Base-by-base conservation (phyloP, 1,140 invertebrate genomes). In the Caenorhabditis elegans region DNA sequence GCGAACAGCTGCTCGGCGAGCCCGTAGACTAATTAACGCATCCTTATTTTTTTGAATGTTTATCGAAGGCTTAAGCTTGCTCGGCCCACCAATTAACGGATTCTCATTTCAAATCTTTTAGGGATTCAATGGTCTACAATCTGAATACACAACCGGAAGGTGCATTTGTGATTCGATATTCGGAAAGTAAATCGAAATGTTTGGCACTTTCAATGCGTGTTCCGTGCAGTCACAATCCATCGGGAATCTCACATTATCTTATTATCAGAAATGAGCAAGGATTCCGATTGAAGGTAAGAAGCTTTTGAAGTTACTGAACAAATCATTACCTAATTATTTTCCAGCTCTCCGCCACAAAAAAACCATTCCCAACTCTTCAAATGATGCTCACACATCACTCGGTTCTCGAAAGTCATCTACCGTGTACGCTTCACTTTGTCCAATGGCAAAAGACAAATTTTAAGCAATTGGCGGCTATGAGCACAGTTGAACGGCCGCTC, bases 371-470 rank as follows among this genome's bases (percentile, higher is more conserved):
- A n/a, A 79, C 36, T 17, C 76, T 82, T 47, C 81, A 82, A 60
- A 79, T 79, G 76, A 34, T 82, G 60, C 34, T 82, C 10, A 82
- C 81, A 36, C 76, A 82, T 51, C 76, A 82, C 36, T 78, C 76
- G 3, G 77, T 82, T 49, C 51, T 78, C 1, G 78, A 39, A n/a
- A 49, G 77, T 43, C 81, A 82, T 51, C 77, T 82, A 19, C 81
- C 81, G 15, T 51, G 49, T 8, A 55, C 76, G 6, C 76, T 82
- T 43, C 49, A 47, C 43, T 82, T 82, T n/a, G 80, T 81, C 24
- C 65, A 81, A 15, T 81, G 80, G 80, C 65, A 81, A 22, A 81
- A 81, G 34, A 36, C 55, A 26, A 43, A 81, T 28, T 81, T 60
- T 15, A 53, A 81, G 22, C 46, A 49, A 43, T 22, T 70, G 10